These are phyloP conservation scores for Acholoe squamosa DNA, from an alignment of 2,888 invertebrate genomes.

Conservation along the genomic window DNA sequence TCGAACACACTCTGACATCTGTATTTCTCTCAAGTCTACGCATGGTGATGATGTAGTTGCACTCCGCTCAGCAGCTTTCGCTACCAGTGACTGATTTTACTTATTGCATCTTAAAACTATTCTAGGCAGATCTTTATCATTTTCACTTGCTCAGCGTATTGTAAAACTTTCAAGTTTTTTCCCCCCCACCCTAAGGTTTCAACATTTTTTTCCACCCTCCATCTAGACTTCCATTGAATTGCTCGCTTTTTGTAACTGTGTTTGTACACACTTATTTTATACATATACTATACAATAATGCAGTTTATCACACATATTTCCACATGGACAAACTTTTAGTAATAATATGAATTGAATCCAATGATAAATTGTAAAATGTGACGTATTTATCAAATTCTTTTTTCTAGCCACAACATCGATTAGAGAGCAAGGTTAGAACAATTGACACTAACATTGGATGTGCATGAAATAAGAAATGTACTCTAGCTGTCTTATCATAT, in stretches of 20 bases:
- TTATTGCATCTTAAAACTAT: constrained; percentile 23
- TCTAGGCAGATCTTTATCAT: neutral
- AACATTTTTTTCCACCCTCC: neutral
- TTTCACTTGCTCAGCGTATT: neutral
- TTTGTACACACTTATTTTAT: neutral
- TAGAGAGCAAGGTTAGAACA: constrained; percentile 59
- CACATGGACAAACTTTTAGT: neutral
- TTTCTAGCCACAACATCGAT: constrained; percentile 61
- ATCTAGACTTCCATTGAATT: too few relatives aligned
- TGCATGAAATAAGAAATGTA: constrained; percentile 52
- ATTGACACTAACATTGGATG: constrained; percentile 57
- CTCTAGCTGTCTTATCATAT: constrained; percentile 28
- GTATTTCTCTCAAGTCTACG: neutral
- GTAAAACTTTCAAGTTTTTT: neutral
- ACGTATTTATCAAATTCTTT: constrained; percentile 50
- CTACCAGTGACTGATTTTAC: constrained; percentile 36
- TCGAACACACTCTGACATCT: neutral
- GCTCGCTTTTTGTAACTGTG: neutral
- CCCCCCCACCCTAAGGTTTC: neutral
- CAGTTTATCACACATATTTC: neutral
- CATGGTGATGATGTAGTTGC: constrained; percentile 48
- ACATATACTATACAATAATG: neutral
- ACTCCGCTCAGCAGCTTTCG: constrained; percentile 9
- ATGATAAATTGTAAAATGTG: constrained; percentile 56
- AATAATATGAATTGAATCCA: constrained; percentile 34